phyloP scores from a whole-genome alignment of 1,140 invertebrate genomes.

The Latrodectus geometricus region DNA sequence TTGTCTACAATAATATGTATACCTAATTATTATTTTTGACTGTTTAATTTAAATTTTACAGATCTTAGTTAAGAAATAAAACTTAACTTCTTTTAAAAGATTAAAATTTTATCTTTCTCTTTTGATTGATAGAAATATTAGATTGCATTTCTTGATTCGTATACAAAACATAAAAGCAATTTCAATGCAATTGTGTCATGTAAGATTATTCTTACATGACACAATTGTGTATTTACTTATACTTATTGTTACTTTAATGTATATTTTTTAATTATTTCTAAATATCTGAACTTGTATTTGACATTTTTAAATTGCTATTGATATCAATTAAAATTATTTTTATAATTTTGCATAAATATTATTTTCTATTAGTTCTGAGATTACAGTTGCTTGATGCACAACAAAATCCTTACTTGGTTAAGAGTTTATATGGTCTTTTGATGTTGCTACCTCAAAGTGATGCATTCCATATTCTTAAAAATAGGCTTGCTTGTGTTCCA shows the following conservation, averaged over 20 bases:
- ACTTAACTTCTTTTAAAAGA: no score
- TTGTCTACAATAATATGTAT: no score
- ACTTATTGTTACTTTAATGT: neutral
- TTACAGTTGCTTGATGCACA: constrained; percentile 89
- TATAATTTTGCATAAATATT: neutral
- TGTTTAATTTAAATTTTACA: no score
- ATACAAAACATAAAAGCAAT: no score
- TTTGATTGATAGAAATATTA: no score
- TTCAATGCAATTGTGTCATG: no score
- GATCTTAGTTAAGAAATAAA: no score
- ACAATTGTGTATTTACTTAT: no score
- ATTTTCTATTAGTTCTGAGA: constrained; percentile 79
- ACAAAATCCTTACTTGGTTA: constrained; percentile 82
- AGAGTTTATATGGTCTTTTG: constrained; percentile 93
- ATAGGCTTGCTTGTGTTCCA: constrained; percentile 90
- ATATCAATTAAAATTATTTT: neutral
- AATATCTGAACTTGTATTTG: neutral
- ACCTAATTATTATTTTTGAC: no score
- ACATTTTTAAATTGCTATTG: neutral
- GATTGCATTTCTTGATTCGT: no score
- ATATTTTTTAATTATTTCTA: neutral
- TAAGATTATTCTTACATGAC: no score
- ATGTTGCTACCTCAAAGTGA: constrained; percentile 98
- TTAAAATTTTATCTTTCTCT: no score
- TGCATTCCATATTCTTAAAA: constrained; percentile 89